Base-by-base conservation (phyloP, 2,888 invertebrate species). In the Orchestes rusci region DNA sequence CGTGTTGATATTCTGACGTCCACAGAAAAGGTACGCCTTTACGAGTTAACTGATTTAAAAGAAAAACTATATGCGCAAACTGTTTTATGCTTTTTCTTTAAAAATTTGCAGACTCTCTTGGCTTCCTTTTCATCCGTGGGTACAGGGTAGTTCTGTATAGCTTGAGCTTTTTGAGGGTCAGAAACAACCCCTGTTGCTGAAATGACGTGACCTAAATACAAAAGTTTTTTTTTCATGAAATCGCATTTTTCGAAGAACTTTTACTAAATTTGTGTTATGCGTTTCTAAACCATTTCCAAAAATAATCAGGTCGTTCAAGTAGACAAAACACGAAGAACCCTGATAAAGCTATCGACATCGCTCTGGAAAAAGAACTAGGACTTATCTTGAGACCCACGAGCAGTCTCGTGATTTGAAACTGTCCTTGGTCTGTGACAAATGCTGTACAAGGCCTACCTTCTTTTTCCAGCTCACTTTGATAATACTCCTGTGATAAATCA, bases 361-460 rank as follows among this genome's bases (percentile, higher is more conserved):
- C 37, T 36, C 56, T 38, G 16, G 53, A 58, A 51, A 60, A 59
- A 38, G 50, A 37, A 48, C 53, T 52, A 10, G 55, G 45, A 40
- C 44, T 47, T 48, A 48, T 53, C 50, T 58, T 59, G 34, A 59
- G 43, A 16, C 58, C 56, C 54, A 60, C 56, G 17, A 37, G 31
- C 52, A 51, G 54, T 52, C 50, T 56, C 32, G 28, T 55, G 50
- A 56, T 53, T 47, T 57, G 55, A 44, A 43, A 59, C 32, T 59
- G 58, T 23, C 55, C 56, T 39, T 42, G 39, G 43, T 53, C 50
- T 10, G 56, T 58, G 4, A 45, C 45, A 46, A 59, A 59, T 12
- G 53, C 53, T 20, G 55, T 59, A 17, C 20, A 43, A 19, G 49
- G 43, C 48, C 58, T 45, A 30, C 53, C 44, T 10, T 33, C 27